Conservation (phyloP, 2,113 vertebrate genomes). For the Phaetusa simplex region DNA sequence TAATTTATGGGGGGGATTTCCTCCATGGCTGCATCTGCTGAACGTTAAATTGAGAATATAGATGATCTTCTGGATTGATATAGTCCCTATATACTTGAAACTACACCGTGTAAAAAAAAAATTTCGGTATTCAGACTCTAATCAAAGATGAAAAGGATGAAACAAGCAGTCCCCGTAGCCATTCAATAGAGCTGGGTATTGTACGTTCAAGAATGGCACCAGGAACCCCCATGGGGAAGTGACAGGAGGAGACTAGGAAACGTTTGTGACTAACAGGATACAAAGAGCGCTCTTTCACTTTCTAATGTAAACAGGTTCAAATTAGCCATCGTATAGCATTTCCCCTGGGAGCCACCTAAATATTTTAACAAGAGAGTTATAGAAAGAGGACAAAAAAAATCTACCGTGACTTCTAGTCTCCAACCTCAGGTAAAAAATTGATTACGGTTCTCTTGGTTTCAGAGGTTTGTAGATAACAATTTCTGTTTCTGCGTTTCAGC, state of each 20-base stretch:
- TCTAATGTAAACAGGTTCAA: slow-evolving; percentile 67
- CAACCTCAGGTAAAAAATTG: slow-evolving; percentile 57
- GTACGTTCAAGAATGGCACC: slow-evolving; percentile 15
- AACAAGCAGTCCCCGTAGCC: not conserved
- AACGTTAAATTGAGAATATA: not conserved
- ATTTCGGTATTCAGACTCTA: slow-evolving; percentile 18
- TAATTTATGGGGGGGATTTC: not conserved
- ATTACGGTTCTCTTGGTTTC: slow-evolving; percentile 63
- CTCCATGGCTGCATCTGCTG: not conserved
- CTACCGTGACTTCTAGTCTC: slow-evolving; percentile 27
- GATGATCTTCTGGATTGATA: slow-evolving; percentile 1
- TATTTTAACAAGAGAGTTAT: slow-evolving; percentile 61
- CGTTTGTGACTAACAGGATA: slow-evolving; percentile 53
- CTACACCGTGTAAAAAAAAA: not conserved
- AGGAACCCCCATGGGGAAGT: slow-evolving; percentile 35
- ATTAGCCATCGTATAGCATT: slow-evolving; percentile 31
- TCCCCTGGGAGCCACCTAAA: slow-evolving; percentile 46
- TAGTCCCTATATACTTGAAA: not conserved
- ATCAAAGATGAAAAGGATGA: slow-evolving; percentile 52
- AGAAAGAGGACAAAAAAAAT: slow-evolving; percentile 49
- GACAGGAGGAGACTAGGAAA: slow-evolving; percentile 29
- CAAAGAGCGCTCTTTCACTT: slow-evolving; percentile 63
- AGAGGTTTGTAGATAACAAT: slow-evolving; percentile 59
- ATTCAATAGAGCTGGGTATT: slow-evolving; percentile 13
- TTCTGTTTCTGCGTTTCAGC: slow-evolving; percentile 51